Conservation (phyloP, 2,888 invertebrate species). For the Unio delphinus region DNA sequence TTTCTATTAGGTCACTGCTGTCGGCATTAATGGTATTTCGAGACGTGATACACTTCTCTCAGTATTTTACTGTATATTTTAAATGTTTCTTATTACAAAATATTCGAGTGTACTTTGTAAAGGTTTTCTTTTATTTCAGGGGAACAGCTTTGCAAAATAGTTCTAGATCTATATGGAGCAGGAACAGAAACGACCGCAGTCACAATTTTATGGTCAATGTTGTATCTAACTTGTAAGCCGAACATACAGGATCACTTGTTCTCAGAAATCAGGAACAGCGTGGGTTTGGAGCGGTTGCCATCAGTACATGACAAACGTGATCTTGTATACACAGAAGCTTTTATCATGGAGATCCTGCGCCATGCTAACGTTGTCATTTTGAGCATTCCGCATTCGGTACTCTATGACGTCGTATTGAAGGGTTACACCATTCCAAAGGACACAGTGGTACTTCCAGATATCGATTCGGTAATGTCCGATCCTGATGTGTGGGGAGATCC, state of each 20-base stretch:
- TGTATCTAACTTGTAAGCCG: neutral
- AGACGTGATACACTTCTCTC: no score
- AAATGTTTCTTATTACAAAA: no score
- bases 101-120: neutral
- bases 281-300: neutral
- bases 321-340: neutral
- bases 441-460: neutral
- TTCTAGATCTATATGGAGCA: neutral
- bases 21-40: no score
- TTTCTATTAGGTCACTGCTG: no score
- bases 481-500: neutral
- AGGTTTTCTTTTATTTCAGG: neutral
- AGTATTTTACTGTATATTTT: no score
- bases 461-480: neutral
- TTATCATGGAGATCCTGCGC: constrained; percentile 1
- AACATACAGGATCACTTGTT: neutral
- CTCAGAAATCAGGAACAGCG: neutral
- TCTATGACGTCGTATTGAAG: neutral
- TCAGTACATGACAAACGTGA: neutral
- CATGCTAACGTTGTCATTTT: constrained; percentile 1
- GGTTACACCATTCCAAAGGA: constrained; percentile 1
- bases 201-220: neutral
- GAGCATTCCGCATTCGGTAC: neutral
- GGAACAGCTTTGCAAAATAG: constrained; percentile 1
- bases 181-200: constrained; percentile 2